Conservation (phyloP, 2,888 invertebrate genomes). For the Temnothorax rugatulus region DNA sequence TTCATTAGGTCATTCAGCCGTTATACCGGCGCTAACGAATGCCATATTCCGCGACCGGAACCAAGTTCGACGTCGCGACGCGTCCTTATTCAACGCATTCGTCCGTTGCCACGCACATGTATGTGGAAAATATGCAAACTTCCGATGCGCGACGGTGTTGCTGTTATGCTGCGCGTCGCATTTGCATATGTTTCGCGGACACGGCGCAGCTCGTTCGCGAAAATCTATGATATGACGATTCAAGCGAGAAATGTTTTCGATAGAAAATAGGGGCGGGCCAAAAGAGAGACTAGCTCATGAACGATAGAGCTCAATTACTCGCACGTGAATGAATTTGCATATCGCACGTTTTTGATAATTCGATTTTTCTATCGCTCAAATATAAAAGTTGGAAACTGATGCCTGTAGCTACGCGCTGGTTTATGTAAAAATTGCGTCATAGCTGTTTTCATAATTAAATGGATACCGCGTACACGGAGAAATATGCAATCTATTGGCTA, state of each 20-base stretch:
- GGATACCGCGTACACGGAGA: background rate
- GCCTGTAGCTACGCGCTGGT: background rate
- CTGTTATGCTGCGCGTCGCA: constrained; percentile 13
- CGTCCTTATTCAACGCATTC: constrained; percentile 40
- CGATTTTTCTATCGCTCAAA: background rate
- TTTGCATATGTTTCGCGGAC: constrained; percentile 43
- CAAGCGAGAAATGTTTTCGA: constrained; percentile 11
- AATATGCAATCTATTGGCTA: constrained; percentile 18
- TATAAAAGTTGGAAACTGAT: background rate
- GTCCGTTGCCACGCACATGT: constrained; percentile 10
- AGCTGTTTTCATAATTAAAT: constrained; percentile 34
- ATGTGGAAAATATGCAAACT: constrained; percentile 52
- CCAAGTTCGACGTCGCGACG: constrained; percentile 47
- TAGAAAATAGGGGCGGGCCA: background rate
- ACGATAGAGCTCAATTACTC: background rate
- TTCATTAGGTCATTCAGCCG: constrained; percentile 58
- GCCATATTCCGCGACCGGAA: constrained; percentile 51
- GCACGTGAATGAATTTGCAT: background rate
- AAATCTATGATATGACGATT: constrained; percentile 31
- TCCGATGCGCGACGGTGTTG: constrained; percentile 11
- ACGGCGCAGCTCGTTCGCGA: background rate
- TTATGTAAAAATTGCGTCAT: constrained; percentile 3
- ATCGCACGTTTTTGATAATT: background rate
- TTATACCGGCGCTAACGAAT: constrained; percentile 58
- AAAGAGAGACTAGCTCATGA: background rate